These are phyloP conservation scores for Lagocephalus sceleratus DNA, from an alignment of 2,797 vertebrate genomes.

Conservation along the genomic window DNA sequence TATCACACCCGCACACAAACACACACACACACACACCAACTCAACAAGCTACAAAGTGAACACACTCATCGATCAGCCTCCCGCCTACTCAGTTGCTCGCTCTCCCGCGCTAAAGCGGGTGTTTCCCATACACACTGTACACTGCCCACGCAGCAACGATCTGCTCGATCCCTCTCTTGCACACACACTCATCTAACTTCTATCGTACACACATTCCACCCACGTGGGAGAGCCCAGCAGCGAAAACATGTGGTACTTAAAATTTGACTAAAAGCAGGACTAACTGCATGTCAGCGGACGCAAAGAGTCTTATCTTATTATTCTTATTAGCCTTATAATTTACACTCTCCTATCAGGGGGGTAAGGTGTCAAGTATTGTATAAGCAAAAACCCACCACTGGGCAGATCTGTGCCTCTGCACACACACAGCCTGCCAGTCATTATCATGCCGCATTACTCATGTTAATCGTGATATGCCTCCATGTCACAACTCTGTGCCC, in stretches of 20 bases:
- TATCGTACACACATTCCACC: constrained; percentile 26
- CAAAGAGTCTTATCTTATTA: too few relatives aligned
- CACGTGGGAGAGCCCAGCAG: constrained; percentile 60
- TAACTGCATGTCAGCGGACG: too few relatives aligned
- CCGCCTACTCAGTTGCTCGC: constrained; percentile 49
- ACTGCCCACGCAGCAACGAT: constrained; percentile 42
- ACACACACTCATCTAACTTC: constrained; percentile 16
- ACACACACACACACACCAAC: constrained; percentile 23
- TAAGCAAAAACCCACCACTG: background rate
- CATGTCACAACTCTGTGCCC: constrained; percentile 40
- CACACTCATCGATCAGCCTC: constrained; percentile 50
- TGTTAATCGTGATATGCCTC: constrained; percentile 54
- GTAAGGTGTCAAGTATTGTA: constrained; percentile 3
- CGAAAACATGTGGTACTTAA: constrained; percentile 53
- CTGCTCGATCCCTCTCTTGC: background rate
- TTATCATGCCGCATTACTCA: constrained; percentile 51
- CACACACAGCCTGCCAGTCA: constrained; percentile 41
- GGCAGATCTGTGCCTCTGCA: constrained; percentile 14
- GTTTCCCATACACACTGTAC: constrained; percentile 60
- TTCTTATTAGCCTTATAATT: too few relatives aligned
- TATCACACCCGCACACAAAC: constrained; percentile 24
- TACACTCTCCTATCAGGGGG: constrained; percentile 5
- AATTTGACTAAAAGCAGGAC: constrained; percentile 37
- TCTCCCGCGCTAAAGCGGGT: constrained; percentile 50
- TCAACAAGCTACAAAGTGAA: constrained; percentile 57